Evolutionary conservation across 2,888 invertebrate species (phyloP), one percentile per base, ranked within the genome.

Genomic region (Antitype chi): DNA sequence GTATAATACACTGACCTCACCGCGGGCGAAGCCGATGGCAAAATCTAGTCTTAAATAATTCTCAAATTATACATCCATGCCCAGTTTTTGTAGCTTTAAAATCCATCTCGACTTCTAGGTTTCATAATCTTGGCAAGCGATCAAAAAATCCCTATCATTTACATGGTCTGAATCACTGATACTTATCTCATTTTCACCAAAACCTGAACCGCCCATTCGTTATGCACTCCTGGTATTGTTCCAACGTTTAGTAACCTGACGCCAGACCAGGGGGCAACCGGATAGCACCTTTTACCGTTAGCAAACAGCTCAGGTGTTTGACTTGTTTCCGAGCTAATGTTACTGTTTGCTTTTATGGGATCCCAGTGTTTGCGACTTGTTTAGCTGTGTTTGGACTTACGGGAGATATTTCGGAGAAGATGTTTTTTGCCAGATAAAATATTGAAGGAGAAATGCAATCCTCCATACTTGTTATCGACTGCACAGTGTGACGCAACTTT

Each of bases 221-320:
- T n/a, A 69, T 85, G 68, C 28, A n/a, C 63, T 85, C 74, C 77
- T 77, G 62, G 74, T 85, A 85, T 86, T 86, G 80, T 87, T 81
- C 79, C 66, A 63, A 67, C 80, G 78, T 89, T 89, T 84, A 85
- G 85, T 88, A 89, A 91, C 73, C 68, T 63, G 88, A 89, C 49
- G 78, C 74, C 57, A 55, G 52, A 25, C 57, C 80, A 71, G 86
- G 87, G 88, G 85, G 69, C 84, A 91, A 92, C 85, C 74, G 80
- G 90, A 92, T 87, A 89, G 88, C 87, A 91, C 92, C 92, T 92
- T 92, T 92, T 92, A 92, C 89, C 90, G 90, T 89, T 80, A 47
- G 81, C 90, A 91, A 92, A 92, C 92, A 91, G 82, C 76, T 91
- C 92, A 92, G 92, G 92, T 92, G 92, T 90, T 92, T 90, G 90